These are phyloP conservation scores for Laothoe populi DNA, from an alignment of 2,888 invertebrate genomes.

Conservation along the genomic window DNA sequence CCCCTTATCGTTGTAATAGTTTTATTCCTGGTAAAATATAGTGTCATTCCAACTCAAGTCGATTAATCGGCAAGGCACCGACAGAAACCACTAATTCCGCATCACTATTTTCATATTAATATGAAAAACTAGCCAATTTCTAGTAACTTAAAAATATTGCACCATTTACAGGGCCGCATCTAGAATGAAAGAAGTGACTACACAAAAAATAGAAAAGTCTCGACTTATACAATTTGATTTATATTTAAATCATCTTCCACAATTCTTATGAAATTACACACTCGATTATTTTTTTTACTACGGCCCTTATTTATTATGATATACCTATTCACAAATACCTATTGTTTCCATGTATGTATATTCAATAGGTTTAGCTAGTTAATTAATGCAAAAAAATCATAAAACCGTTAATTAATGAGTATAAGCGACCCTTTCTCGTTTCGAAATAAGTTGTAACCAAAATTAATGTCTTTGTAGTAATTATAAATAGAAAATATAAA, in stretches of 20 bases:
- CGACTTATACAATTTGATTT: background rate
- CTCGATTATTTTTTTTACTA: background rate
- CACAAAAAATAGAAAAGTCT: background rate
- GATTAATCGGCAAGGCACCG: slow-evolving; percentile 5
- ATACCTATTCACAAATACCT: background rate
- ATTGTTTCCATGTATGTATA: too few species aligned
- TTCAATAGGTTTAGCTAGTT: too few species aligned
- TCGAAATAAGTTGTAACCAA: too few species aligned
- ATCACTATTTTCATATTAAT: slow-evolving; percentile 30
- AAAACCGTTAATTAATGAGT: too few species aligned
- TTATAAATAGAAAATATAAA: too few species aligned
- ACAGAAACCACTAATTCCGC: slow-evolving; percentile 6
- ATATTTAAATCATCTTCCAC: background rate
- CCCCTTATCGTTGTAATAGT: background rate
- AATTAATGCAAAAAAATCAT: too few species aligned
- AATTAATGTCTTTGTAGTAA: too few species aligned
- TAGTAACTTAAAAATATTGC: slow-evolving; percentile 49
- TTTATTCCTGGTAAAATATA: background rate
- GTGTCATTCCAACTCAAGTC: background rate
- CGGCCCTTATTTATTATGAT: slow-evolving; percentile 1
- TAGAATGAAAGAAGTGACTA: background rate
- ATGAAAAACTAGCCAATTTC: slow-evolving; percentile 39
- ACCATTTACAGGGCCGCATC: slow-evolving; percentile 36
- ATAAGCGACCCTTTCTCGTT: too few species aligned
- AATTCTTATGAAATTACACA: too few species aligned